Conservation (phyloP, 2,797 vertebrate genomes). For the Catharus ustulatus region DNA sequence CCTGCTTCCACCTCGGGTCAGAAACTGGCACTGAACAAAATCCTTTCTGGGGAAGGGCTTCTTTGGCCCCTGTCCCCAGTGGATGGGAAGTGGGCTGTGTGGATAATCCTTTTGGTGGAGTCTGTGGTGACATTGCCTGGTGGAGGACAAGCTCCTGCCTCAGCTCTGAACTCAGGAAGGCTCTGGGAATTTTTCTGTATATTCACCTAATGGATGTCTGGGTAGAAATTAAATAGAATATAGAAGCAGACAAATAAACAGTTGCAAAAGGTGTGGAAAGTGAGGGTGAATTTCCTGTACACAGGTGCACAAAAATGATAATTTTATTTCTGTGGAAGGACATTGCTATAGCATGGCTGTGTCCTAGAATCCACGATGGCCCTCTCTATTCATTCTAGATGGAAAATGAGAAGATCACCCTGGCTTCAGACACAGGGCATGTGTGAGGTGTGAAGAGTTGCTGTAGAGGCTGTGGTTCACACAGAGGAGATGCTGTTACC, state of each 20-base stretch:
- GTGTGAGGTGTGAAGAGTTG: background rate
- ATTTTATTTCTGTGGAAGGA: background rate
- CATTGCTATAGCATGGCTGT: background rate
- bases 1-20: background rate
- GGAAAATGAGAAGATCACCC: background rate
- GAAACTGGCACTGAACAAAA: background rate
- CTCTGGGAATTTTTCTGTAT: background rate
- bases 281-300: background rate
- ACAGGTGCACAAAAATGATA: accelerated
- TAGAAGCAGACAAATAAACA: background rate
- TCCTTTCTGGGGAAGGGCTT: background rate
- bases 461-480: background rate
- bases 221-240: background rate
- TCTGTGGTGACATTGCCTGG: background rate
- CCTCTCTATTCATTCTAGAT: background rate
- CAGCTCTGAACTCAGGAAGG: background rate
- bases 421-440: background rate
- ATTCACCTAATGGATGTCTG: background rate
- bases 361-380: accelerated
- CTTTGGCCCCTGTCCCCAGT: background rate
- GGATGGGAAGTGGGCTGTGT: background rate
- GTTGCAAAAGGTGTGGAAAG: background rate
- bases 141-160: background rate
- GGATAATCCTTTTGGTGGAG: background rate
- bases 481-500: background rate